These are phyloP conservation scores for Aphelocoma coerulescens DNA, from an alignment of 2,113 vertebrate species.

Conservation along the genomic window DNA sequence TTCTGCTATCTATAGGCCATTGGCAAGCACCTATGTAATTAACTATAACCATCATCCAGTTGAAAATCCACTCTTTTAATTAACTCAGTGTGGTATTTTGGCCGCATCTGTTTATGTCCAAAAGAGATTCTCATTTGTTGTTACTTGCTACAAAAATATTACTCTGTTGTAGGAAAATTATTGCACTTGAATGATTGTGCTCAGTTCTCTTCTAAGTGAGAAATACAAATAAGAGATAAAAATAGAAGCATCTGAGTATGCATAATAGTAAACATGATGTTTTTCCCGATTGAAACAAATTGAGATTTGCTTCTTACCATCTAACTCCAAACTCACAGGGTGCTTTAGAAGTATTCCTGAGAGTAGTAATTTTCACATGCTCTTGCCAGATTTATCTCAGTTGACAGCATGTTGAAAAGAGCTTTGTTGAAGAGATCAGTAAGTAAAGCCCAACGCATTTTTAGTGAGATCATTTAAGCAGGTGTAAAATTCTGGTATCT, in stretches of 20 bases:
- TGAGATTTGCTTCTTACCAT: neutral
- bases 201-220: neutral
- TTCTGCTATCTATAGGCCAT: neutral
- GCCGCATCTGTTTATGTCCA: neutral
- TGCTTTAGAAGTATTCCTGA: neutral
- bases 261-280: neutral
- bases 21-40: conserved; percentile 18
- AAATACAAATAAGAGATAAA: neutral
- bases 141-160: neutral
- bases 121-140: neutral
- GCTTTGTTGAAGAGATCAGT: neutral
- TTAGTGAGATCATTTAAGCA: neutral
- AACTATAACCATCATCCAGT: neutral
- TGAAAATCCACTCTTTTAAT: neutral
- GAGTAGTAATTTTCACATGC: neutral
- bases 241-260: neutral
- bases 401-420: neutral
- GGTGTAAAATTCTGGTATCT: neutral
- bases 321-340: neutral
- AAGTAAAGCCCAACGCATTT: neutral
- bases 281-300: neutral
- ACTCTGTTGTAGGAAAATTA: neutral
- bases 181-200: neutral
- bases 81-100: neutral
- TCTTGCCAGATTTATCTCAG: neutral